These are phyloP conservation scores for Pandemis corylana DNA, from an alignment of 2,888 invertebrate species.

Conservation along the genomic window DNA sequence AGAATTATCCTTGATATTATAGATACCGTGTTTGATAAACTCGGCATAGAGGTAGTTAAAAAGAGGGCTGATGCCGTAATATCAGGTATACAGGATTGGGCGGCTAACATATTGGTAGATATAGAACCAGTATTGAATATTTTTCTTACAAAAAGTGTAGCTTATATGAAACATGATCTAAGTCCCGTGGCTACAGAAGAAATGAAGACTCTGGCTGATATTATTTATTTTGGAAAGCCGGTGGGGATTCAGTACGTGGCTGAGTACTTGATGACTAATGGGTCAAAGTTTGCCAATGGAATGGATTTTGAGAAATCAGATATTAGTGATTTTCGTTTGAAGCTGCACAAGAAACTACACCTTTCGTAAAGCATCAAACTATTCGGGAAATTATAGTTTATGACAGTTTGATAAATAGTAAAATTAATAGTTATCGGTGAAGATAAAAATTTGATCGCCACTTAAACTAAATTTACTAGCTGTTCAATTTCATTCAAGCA, in stretches of 20 bases:
- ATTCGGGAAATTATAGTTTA: not conserved
- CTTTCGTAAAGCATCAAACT: not conserved
- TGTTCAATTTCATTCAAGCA: too few relatives aligned
- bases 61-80: not conserved
- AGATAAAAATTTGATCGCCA: not conserved
- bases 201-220: not conserved
- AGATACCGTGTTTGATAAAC: not conserved
- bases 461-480: too few relatives aligned
- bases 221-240: not conserved
- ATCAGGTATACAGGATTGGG: not conserved
- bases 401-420: not conserved
- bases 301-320: not conserved
- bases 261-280: slow-evolving; percentile 2
- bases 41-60: not conserved
- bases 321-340: not conserved
- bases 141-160: not conserved
- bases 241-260: not conserved
- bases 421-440: not conserved
- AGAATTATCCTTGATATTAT: slow-evolving; percentile 1
- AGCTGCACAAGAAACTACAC: not conserved
- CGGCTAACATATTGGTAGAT: not conserved
- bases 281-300: not conserved
- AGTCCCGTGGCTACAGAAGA: not conserved
- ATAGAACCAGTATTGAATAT: slow-evolving; percentile 1
- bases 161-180: not conserved